Conservation (phyloP, 1,140 invertebrate genomes). For the Heliconius eleuchia region DNA sequence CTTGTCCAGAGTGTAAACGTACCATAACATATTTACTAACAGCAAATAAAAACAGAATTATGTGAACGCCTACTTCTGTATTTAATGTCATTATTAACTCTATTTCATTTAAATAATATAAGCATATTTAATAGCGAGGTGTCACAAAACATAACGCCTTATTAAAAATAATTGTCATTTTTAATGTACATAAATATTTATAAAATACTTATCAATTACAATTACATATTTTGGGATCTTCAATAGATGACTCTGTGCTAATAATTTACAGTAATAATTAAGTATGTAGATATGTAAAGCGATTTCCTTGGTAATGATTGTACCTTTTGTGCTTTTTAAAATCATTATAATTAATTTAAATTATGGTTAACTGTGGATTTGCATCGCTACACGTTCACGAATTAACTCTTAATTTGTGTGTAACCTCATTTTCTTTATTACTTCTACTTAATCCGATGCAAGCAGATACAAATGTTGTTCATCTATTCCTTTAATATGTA, state of each 20-base stretch:
- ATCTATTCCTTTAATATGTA: constrained; percentile 14
- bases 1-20: too few species aligned
- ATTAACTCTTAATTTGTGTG: constrained; percentile 14
- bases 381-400: constrained; percentile 23
- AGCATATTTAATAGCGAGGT: constrained; percentile 31
- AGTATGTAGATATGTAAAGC: constrained; percentile 65
- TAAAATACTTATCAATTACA: constrained; percentile 55
- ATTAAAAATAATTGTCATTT: constrained; percentile 60
- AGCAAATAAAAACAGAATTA: background rate
- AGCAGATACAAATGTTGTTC: constrained; percentile 2
- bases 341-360: constrained; percentile 43
- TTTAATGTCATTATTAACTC: background rate
- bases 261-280: constrained; percentile 60
- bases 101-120: background rate
- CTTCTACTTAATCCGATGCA: background rate
- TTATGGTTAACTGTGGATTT: constrained; percentile 55
- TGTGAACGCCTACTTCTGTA: background rate
- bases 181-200: constrained; percentile 60
- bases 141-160: constrained; percentile 44
- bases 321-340: constrained; percentile 48
- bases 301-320: constrained; percentile 74
- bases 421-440: background rate
- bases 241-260: constrained; percentile 54
- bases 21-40: too few species aligned
- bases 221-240: constrained; percentile 53